Evolutionary conservation across 2,113 vertebrate species (phyloP).

Genomic region (Pangasianodon hypophthalmus): DNA sequence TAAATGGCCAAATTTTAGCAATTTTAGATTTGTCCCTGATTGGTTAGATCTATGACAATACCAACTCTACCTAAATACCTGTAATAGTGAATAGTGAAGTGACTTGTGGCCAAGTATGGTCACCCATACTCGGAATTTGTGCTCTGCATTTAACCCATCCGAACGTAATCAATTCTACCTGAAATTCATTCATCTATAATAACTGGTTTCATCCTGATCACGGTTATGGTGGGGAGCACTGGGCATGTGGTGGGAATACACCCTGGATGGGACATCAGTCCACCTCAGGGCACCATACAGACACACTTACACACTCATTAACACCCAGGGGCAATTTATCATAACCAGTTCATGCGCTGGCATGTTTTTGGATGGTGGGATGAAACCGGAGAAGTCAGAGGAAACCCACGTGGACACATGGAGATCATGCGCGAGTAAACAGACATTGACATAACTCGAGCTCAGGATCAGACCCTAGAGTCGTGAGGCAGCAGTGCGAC

Average conservation of each 20-base stretch:
- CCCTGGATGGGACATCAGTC: neutral
- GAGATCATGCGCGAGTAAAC: neutral
- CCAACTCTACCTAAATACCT: neutral
- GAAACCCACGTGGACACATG: neutral
- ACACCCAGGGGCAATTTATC: neutral
- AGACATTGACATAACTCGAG: neutral
- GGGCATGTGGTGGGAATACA: neutral
- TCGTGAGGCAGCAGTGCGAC: neutral
- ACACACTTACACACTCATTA: neutral
- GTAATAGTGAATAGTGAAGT: no score
- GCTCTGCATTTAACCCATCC: no score
- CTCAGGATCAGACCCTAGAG: neutral
- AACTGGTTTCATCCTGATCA: neutral
- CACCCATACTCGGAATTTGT: no score
- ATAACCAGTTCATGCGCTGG: neutral
- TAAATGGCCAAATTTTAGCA: neutral
- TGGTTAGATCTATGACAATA: neutral
- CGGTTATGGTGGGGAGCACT: neutral
- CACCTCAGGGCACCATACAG: neutral
- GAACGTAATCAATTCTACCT: no score
- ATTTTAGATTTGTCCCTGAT: neutral
- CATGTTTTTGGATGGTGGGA: neutral
- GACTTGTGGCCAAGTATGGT: no score
- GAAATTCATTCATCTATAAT: neutral
- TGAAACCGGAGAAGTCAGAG: neutral